A percentile compares a stretch with the other conserved stretches of the same genome.
These are phyloP conservation scores for Homarus americanus DNA, from an alignment of 1,140 invertebrate species.

Conservation along the genomic window DNA sequence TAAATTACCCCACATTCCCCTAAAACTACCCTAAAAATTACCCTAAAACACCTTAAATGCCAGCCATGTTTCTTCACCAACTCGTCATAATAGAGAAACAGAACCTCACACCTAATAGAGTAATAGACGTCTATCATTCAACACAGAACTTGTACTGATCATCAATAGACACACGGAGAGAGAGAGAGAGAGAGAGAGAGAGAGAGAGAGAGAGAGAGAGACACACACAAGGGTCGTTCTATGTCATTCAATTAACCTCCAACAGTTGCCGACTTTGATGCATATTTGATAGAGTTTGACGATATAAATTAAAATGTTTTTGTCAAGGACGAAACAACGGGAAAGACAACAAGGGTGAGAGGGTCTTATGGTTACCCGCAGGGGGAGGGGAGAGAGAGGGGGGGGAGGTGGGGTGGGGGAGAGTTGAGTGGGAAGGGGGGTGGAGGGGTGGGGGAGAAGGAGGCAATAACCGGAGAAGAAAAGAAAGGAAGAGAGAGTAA, in stretches of 20 bases:
- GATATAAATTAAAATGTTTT: conserved; percentile 15
- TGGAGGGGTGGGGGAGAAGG: not conserved
- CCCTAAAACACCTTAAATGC: too few species aligned
- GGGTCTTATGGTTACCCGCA: not conserved
- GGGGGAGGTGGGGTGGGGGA: not conserved
- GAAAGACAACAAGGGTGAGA: not conserved
- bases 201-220: conserved; percentile 3
- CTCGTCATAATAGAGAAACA: too few species aligned
- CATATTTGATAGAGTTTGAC: not conserved
- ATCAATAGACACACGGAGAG: too few species aligned
- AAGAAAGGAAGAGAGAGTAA: not conserved
- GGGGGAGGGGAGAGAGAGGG: not conserved
- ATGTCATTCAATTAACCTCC: too few species aligned
- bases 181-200: not conserved
- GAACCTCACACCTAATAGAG: too few species aligned
- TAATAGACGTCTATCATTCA: too few species aligned
- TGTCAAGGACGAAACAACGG: not conserved
- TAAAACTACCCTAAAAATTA: too few species aligned
- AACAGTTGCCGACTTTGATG: not conserved
- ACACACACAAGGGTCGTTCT: not conserved
- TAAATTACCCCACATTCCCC: too few species aligned
- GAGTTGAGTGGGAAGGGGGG: not conserved
- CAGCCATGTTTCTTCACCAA: too few species aligned
- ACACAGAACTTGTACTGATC: too few species aligned
- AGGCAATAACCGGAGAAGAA: not conserved